These are phyloP conservation scores for Petrocephalus schoutedeni DNA, from an alignment of 2,797 vertebrate genomes.

Conservation along the genomic window DNA sequence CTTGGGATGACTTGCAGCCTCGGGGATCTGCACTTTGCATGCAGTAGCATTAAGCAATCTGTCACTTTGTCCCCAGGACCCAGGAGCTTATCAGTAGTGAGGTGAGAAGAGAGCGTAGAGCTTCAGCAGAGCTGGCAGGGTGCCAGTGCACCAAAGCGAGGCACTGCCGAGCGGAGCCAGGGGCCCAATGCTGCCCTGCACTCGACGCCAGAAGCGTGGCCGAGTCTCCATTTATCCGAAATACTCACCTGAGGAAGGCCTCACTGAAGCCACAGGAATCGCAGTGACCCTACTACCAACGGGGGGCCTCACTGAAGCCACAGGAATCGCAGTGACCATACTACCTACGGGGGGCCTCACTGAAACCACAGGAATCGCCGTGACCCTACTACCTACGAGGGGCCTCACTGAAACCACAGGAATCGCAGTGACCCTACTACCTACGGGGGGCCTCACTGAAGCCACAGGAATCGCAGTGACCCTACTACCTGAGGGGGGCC, in stretches of 20 bases:
- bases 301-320: too few species aligned
- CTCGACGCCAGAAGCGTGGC: neutral
- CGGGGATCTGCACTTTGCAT: neutral
- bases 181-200: neutral
- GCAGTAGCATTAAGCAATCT: constrained; percentile 14
- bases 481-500: too few species aligned
- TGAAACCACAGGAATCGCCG: too few species aligned
- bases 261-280: too few species aligned
- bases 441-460: too few species aligned
- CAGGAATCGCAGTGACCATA: too few species aligned
- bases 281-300: too few species aligned
- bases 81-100: constrained; percentile 17
- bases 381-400: too few species aligned
- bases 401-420: too few species aligned
- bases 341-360: too few species aligned
- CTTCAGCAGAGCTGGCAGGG: constrained; percentile 16
- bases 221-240: neutral
- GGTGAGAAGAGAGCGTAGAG: neutral
- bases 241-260: neutral
- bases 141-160: neutral
- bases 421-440: too few species aligned
- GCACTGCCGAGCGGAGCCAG: neutral
- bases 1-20: neutral
- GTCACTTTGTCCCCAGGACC: constrained; percentile 21
- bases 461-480: too few species aligned